Evolutionary conservation across 1,140 invertebrate genomes (phyloP), one percentile per base, ranked within the genome.

Genomic region (Diorhabda carinulata): DNA sequence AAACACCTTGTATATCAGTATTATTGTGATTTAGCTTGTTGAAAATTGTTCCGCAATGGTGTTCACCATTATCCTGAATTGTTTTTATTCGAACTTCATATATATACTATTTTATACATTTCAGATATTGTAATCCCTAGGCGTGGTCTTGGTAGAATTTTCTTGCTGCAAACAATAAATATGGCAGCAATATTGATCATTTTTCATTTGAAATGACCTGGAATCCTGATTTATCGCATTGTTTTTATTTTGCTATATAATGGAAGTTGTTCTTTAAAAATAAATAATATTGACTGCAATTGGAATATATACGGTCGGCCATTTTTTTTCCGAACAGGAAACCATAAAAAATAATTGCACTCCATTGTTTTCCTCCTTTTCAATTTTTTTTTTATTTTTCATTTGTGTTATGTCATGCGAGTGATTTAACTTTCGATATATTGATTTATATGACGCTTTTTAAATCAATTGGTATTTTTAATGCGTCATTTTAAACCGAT

Each of bases 161-260:
- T 52, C 47, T 52, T 52, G 47, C 47, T 6, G 47, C 47, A 52
- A 52, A 52, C 47, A 52, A 52, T 52, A 52, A 52, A 52, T 52
- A 52, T 4, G 47, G 47, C 4, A 8, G 47, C n/a, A 52, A 52
- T 52, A 52, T 52, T 52, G 47, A 52, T 52, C 47, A 52, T 52
- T 52, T 52, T 52, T 52, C 47, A 52, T 52, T 52, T n/a, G 47
- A 52, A 52, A 52, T 52, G 47, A 52, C 2, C 47, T 52, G 47
- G n/a, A 52, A 52, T 52, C n/a, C 47, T 52, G 47, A 52, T 52
- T 52, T 52, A 52, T n/a, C n/a, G 47, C 47, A 52, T 52, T 52
- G 47, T 52, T 52, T 52, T 52, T n/a, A 52, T 52, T 52, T 52
- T n/a, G 47, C 6, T 52, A 52, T 52, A 52, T 52, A 52, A 52